phyloP scores from a whole-genome alignment of 37 sponge, comb jelly and placozoan species.

The Eunapius fragilis region DNA sequence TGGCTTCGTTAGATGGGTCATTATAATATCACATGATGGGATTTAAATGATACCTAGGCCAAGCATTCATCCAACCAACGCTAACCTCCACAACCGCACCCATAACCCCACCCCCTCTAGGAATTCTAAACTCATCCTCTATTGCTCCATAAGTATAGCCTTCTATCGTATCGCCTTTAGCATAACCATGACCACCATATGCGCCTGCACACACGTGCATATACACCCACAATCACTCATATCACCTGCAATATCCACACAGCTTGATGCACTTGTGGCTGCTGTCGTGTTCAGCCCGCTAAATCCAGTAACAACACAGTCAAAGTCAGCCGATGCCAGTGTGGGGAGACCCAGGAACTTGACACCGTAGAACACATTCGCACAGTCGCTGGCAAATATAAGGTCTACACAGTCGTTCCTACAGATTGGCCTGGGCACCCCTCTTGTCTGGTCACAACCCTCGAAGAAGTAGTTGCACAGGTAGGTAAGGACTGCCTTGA shows the following conservation, averaged over 20 bases:
- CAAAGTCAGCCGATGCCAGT: not conserved
- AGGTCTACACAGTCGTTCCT: not conserved
- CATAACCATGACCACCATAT: too few relatives aligned
- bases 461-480: conserved; percentile 41
- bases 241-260: not conserved
- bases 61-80: too few relatives aligned
- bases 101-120: too few relatives aligned
- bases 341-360: not conserved
- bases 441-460: conserved; percentile 1
- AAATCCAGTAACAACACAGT: not conserved
- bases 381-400: not conserved
- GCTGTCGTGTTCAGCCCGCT: not conserved
- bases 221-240: not conserved
- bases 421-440: conserved; percentile 22
- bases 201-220: not conserved
- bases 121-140: too few relatives aligned
- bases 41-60: too few relatives aligned
- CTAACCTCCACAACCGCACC: too few relatives aligned
- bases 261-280: not conserved
- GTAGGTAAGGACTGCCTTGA: conserved; percentile 12
- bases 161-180: too few relatives aligned
- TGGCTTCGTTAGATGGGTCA: too few relatives aligned
- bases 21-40: too few relatives aligned
- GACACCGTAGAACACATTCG: not conserved
- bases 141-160: too few relatives aligned